Evolutionary conservation across 2,888 invertebrate genomes (phyloP).

Genomic region (Diarsia mendica): DNA sequence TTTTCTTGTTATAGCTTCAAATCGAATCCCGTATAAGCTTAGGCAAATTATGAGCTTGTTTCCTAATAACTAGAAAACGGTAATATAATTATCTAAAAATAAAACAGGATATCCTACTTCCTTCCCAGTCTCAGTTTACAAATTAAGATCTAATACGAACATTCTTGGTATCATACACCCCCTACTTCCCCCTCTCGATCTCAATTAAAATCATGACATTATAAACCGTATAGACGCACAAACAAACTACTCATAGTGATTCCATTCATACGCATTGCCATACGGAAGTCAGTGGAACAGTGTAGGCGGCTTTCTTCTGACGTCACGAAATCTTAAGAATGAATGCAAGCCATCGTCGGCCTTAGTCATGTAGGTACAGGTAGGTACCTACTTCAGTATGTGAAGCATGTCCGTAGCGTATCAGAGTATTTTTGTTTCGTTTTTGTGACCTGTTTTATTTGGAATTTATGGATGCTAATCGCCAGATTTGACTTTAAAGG

Average conservation of each 20-base stretch:
- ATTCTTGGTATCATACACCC: neutral
- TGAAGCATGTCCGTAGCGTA: constrained; percentile 29
- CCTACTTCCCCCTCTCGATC: too few relatives aligned
- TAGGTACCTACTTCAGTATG: constrained; percentile 24
- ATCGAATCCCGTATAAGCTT: neutral
- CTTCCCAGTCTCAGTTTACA: neutral
- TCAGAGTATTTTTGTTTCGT: neutral
- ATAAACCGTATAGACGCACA: neutral
- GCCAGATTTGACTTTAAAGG: neutral
- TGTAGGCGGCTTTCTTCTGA: constrained; percentile 48
- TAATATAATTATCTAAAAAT: neutral
- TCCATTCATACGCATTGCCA: constrained; percentile 31
- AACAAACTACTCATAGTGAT: constrained; percentile 20
- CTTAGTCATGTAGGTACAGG: constrained; percentile 39
- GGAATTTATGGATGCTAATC: neutral
- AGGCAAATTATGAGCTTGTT: neutral
- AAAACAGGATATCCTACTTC: neutral
- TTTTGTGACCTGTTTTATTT: constrained; percentile 14
- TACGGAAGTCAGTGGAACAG: constrained; percentile 38
- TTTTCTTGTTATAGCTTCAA: neutral
- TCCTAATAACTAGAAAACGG: neutral
- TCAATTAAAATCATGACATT: constrained; percentile 17
- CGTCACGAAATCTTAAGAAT: constrained; percentile 46
- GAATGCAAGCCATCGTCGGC: constrained; percentile 30
- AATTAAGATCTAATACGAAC: neutral